These are phyloP conservation scores for Scatophagus argus DNA, from an alignment of 2,113 vertebrate species.

Conservation along the genomic window DNA sequence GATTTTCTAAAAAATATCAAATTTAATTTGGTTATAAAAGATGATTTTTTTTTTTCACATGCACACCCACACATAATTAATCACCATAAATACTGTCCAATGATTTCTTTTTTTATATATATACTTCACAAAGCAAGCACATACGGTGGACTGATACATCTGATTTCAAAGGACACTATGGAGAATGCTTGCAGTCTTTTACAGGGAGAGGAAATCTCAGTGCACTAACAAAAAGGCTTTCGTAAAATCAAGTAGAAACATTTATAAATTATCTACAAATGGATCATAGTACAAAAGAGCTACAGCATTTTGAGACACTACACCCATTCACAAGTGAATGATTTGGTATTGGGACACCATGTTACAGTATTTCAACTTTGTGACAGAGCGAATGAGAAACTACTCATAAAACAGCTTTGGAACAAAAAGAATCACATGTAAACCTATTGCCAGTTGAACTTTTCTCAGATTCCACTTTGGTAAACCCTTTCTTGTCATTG, in stretches of 20 bases:
- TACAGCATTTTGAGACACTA: constrained; percentile 77
- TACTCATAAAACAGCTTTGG: constrained; percentile 51
- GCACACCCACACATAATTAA: constrained; percentile 91
- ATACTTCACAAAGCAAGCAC: constrained; percentile 87
- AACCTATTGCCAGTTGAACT: constrained; percentile 50
- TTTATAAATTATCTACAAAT: constrained; percentile 97
- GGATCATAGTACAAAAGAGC: constrained; percentile 91
- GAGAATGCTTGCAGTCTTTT: constrained; percentile 87
- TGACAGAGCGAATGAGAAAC: constrained; percentile 41
- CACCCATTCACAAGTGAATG: constrained; percentile 67
- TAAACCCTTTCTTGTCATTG: constrained; percentile 36
- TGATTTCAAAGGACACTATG: constrained; percentile 90
- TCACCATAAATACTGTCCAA: constrained; percentile 88
- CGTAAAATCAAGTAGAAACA: constrained; percentile 97
- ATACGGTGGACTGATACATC: constrained; percentile 86
- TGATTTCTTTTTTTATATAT: constrained; percentile 68
- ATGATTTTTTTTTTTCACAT: constrained; percentile 85
- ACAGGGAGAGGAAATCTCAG: constrained; percentile 76
- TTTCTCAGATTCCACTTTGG: constrained; percentile 65
- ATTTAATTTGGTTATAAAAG: constrained; percentile 95
- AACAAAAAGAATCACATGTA: constrained; percentile 55
- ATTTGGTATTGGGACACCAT: constrained; percentile 61
- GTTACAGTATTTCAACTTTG: constrained; percentile 25
- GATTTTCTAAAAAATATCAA: constrained; percentile 91
- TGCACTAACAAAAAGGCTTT: constrained; percentile 92